These are phyloP conservation scores for Pyrochroa serraticornis DNA, from an alignment of 2,888 invertebrate genomes.

Conservation along the genomic window DNA sequence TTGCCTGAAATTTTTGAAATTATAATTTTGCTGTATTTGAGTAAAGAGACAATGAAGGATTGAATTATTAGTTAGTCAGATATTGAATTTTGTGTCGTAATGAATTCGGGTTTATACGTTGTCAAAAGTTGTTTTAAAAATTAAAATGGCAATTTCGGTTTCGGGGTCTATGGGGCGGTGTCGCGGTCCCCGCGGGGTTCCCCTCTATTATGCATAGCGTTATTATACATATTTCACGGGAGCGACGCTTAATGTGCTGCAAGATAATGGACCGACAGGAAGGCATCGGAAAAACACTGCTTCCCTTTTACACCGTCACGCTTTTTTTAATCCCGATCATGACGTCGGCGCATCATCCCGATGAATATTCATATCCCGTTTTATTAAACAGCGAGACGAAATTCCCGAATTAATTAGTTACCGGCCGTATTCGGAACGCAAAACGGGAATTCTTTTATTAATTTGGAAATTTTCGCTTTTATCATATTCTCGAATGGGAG, in stretches of 20 bases:
- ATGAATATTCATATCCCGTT: constrained; percentile 5
- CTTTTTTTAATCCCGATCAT: constrained; percentile 3
- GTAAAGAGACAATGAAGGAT: neutral
- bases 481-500: constrained; percentile 24
- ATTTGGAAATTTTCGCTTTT: constrained; percentile 28
- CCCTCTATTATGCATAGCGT: constrained; percentile 52
- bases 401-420: constrained; percentile 6
- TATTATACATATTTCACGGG: constrained; percentile 54
- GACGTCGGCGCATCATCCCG: neutral
- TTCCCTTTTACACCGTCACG: constrained; percentile 27
- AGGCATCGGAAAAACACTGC: constrained; percentile 30
- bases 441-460: constrained; percentile 17
- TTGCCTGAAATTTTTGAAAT: too few species aligned
- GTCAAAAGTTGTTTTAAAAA: constrained; percentile 24
- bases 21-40: too few species aligned
- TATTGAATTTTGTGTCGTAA: too few species aligned
- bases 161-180: constrained; percentile 31
- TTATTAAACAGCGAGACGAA: constrained; percentile 2
- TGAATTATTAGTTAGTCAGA: too few species aligned
- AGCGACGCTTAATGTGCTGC: constrained; percentile 30
- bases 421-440: neutral
- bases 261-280: constrained; percentile 30
- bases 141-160: constrained; percentile 26
- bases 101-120: too few species aligned
- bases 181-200: constrained; percentile 31